Base-by-base conservation (phyloP, 2,113 vertebrate genomes). In the Stictonetta naevosa region DNA sequence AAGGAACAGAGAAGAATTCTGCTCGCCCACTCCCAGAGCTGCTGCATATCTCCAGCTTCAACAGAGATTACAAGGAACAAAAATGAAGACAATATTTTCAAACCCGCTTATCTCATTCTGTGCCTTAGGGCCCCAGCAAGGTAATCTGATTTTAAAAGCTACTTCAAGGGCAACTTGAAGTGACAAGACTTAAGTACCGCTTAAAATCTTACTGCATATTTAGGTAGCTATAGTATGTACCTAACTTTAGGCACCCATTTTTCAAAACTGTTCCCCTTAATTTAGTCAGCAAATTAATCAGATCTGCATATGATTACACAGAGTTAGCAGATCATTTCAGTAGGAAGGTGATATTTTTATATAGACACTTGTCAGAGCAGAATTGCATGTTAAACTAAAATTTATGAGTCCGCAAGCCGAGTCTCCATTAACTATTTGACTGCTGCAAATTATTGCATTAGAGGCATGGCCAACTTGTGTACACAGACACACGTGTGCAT, bases 271-370 rank as follows among this genome's bases (percentile, higher is more conserved):
- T 82, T 92, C 69, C 79, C 53, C 66, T 89, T 94, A 90, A 97
- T 93, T 95, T 95, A 96, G 83, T 88, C 94, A 94, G 80, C 69
- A 95, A 94, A 89, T 96, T 97, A 96, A 97, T 96, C 94, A 96
- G 87, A 94, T 94, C 91, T 96, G 94, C 91, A 94, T 95, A 86
- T 89, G 95, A 96, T 96, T 95, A 92, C 82, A 91, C 92, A 95
- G 1, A 93, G 84, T 96, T 62, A 95, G 93, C 82, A 93, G 78
- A 96, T 93, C 31, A 77, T 90, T 88, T 93, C 81, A 94, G 93
- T 93, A 85, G 97, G 93, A 95, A 95, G 90, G 83, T 95, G 89
- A 83, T 96, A 95, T 96, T 96, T 97, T 96, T 96, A 93, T 90
- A 95, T 7, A 90, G 93, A 90, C 91, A 92, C 40, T 95, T 87